Evolutionary conservation across 2,797 vertebrate species (phyloP).

Genomic region (Manis pentadactyla): DNA sequence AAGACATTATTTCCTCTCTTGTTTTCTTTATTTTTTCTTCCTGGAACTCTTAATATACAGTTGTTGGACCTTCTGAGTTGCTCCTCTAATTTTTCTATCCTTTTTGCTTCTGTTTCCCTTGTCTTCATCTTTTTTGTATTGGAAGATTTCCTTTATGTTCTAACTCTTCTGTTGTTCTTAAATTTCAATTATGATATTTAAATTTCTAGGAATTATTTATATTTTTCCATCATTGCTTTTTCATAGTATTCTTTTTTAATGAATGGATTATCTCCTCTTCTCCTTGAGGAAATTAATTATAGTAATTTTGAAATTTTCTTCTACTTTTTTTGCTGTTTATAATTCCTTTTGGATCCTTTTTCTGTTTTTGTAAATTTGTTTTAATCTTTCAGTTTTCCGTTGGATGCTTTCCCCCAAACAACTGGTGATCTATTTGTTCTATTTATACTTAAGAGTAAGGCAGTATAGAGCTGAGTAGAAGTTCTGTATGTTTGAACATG

Average conservation of each 20-base stretch:
- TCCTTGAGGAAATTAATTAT: neutral
- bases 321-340: neutral
- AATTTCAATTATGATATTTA: neutral
- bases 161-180: neutral
- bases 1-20: neutral
- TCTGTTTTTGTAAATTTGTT: neutral
- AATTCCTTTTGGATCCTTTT: neutral
- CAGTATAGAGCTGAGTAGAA: neutral
- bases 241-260: neutral
- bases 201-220: neutral
- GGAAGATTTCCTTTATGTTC: neutral
- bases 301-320: slow-evolving; percentile 31
- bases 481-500: neutral
- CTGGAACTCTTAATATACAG: neutral
- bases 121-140: neutral
- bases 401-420: neutral
- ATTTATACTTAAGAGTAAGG: neutral
- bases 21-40: neutral
- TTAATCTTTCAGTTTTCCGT: neutral
- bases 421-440: neutral
- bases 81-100: neutral
- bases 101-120: neutral
- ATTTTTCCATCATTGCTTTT: neutral
- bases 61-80: neutral
- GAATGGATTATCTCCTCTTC: neutral